These are phyloP conservation scores for Orthosia gothica DNA, from an alignment of 2,888 invertebrate species.

Conservation along the genomic window DNA sequence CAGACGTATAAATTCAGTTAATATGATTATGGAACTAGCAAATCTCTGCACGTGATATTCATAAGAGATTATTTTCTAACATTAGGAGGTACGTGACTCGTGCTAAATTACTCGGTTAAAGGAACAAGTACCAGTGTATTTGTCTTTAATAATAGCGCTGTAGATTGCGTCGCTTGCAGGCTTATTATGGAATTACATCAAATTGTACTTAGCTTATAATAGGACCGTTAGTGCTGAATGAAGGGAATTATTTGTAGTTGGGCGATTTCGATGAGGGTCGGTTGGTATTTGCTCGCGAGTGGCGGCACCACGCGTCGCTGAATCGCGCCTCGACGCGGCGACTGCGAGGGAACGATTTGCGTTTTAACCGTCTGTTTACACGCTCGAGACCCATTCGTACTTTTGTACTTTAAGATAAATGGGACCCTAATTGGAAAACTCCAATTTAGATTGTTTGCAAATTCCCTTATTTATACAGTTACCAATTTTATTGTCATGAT, in stretches of 20 bases:
- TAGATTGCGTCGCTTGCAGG: slow-evolving; percentile 46
- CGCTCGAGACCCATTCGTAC: slow-evolving; percentile 62
- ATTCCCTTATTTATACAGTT: slow-evolving; percentile 51
- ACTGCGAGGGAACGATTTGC: slow-evolving; percentile 68
- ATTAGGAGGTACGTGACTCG: slow-evolving; percentile 73
- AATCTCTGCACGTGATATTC: slow-evolving; percentile 65
- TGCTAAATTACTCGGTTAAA: slow-evolving; percentile 62
- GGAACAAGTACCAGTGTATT: slow-evolving; percentile 64
- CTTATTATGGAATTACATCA: slow-evolving; percentile 64
- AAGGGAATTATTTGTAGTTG: slow-evolving; percentile 79
- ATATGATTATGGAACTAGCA: slow-evolving; percentile 62
- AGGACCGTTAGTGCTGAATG: slow-evolving; percentile 67
- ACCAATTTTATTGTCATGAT: slow-evolving; percentile 44
- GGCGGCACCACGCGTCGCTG: slow-evolving; percentile 79
- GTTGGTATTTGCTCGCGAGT: slow-evolving; percentile 76
- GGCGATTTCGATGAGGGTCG: slow-evolving; percentile 75
- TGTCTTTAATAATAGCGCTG: slow-evolving; percentile 59
- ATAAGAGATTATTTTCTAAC: slow-evolving; percentile 74
- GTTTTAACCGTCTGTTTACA: slow-evolving; percentile 74
- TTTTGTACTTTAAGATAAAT: slow-evolving; percentile 70
- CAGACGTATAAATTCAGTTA: slow-evolving; percentile 29
- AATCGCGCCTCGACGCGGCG: slow-evolving; percentile 72
- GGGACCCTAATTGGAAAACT: slow-evolving; percentile 68
- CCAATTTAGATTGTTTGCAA: slow-evolving; percentile 62
- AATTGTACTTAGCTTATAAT: slow-evolving; percentile 57